Base-by-base conservation (phyloP, 2,797 vertebrate genomes). In the Hydrophis major region DNA sequence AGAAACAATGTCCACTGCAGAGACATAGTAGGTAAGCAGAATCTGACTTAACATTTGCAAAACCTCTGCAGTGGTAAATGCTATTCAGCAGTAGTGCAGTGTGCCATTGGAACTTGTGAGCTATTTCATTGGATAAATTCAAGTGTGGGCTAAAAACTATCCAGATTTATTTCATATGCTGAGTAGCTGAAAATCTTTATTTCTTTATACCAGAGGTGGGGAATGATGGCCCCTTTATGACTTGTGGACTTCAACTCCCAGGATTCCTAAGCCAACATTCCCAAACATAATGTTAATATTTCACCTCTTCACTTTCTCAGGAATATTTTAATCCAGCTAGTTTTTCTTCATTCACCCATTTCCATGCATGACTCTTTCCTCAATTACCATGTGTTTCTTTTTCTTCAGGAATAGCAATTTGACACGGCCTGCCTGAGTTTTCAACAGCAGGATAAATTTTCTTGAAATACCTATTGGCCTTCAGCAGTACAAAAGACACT, bases 341-440 rank as follows among this genome's bases (percentile, higher is more conserved):
- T 22, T 88, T 69, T 28, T 60, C 61, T 87, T 78, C 56, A 88
- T 50, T 59, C 25, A 56, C 32, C 27, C 0, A 0, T 8, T n/a
- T 93, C 66, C 55, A 13, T 60, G n/a, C 63, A 27, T 37, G 22
- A 20, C 6, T n/a, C 88, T 32, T 88, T 93, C 20, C 18, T 91
- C 57, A 61, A 32, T 63, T 47, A 14, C 7, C 27, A 4, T 87
- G 4, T 16, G 56, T 57, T 89, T 42, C 47, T 86, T 74, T 53
- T 61, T 78, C 55, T 47, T 59, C 59, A 93, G 93, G 90, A 89
- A n/a, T 61, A 86, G 20, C 32, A 91, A 57, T 37, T 16, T 20
- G 60, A 53, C 69, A 20, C 69, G 50, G 56, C 57, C 90, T 47
- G 86, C 90, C 14, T 93, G 93, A 93, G 16, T 89, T 63, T 37